These are phyloP conservation scores for Pseudochirops corinnae DNA, from an alignment of 2,797 vertebrate genomes.

Conservation along the genomic window DNA sequence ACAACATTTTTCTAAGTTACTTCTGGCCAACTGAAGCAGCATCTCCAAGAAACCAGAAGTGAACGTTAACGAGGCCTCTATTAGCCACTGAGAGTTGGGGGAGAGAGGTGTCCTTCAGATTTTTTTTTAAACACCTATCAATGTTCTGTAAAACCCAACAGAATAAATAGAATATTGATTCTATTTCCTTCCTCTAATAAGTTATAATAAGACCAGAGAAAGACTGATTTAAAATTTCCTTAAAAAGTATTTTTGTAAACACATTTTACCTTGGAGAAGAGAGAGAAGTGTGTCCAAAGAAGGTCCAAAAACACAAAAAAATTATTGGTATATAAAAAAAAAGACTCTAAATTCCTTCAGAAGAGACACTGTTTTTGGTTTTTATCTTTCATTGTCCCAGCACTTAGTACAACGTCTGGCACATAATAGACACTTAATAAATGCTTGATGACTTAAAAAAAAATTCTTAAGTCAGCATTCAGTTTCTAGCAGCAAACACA, in stretches of 20 bases:
- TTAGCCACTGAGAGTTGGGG: not conserved
- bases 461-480: not conserved
- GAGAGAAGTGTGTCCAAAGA: not conserved
- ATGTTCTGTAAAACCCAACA: not conserved
- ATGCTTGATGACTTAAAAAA: too few relatives aligned
- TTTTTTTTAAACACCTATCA: not conserved
- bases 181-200: not conserved
- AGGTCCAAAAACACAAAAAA: not conserved
- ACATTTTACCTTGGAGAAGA: not conserved
- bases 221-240: not conserved
- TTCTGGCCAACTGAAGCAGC: too few relatives aligned
- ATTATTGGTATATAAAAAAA: too few relatives aligned
- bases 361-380: too few relatives aligned
- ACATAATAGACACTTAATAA: too few relatives aligned
- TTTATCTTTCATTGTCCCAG: too few relatives aligned
- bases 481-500: not conserved
- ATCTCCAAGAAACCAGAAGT: too few relatives aligned
- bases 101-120: not conserved
- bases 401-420: too few relatives aligned
- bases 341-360: too few relatives aligned
- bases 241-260: not conserved
- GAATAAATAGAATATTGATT: not conserved
- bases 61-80: too few relatives aligned
- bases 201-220: not conserved
- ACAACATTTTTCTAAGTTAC: too few relatives aligned